Evolutionary conservation across 2,113 vertebrate genomes (phyloP), one percentile per base, ranked within the genome.

Genomic region (Baryphthengus martii): DNA sequence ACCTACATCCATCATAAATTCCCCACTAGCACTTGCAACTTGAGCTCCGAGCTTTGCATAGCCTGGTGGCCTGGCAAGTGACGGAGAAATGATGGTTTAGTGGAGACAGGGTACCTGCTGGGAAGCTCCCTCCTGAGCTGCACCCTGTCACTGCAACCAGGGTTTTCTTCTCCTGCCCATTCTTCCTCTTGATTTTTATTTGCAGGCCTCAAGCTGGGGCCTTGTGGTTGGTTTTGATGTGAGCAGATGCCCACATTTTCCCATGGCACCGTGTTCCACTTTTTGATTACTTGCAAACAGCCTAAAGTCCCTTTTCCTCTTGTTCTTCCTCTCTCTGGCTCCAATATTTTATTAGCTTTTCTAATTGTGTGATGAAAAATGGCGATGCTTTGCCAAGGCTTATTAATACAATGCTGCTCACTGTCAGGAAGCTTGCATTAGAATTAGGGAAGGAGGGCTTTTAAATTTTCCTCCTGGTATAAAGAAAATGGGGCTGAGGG

Each of bases 321-420:
- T 47, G 6, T 61, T 81, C 16, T 85, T 89, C 17, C 10, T 75
- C 40, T n/a, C 12, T 67, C 31, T 49, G 8, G 29, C 13, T 70
- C 25, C 42, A 6, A 67, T 65, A 63, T 62, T 59, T 24, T 2
- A 42, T 62, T 63, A 47, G 7, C 68, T 72, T 83, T 86, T 86
- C 19, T 58, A 58, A 11, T 49, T 63, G 7, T 59, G 31, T 89
- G 52, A 93, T 82, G 84, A 86, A 85, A 92, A 95, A 63, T n/a
- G 49, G 70, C 13, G 33, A 35, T 37, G 42, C 29, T 76, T 95
- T 83, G 29, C 58, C 13, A 65, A 53, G 52, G 25, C 53, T 90
- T 80, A 56, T 94, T 89, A 86, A 97, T 96, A 85, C n/a, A 40
- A 9, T 49, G 44, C 52, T 68, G 55, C 47, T 74, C 17, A 3